Evolutionary conservation across 2,888 invertebrate species (phyloP).

Genomic region (Celastrina argiolus): DNA sequence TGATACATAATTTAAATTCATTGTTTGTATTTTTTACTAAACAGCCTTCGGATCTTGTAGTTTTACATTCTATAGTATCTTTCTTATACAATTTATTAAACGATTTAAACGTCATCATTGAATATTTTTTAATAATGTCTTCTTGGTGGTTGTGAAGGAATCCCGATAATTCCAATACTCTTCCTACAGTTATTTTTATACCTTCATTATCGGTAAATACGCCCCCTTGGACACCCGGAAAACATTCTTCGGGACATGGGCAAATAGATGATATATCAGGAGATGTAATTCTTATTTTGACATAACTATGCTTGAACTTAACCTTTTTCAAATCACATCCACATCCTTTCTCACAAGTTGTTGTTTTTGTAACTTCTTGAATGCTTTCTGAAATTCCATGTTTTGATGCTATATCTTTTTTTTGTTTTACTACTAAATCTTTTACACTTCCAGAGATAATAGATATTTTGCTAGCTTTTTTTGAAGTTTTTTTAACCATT

Average conservation of each 20-base stretch:
- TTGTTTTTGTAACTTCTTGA: constrained; percentile 52
- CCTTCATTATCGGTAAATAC: constrained; percentile 56
- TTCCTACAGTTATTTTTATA: constrained; percentile 58
- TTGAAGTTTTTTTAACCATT: constrained; percentile 48
- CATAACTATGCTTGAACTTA: constrained; percentile 59
- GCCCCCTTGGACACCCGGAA: constrained; percentile 52
- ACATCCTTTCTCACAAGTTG: constrained; percentile 54
- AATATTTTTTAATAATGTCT: neutral
- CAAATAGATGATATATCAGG: constrained; percentile 58
- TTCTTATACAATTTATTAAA: neutral
- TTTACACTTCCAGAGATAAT: constrained; percentile 28
- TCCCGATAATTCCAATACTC: constrained; percentile 43
- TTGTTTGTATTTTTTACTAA: neutral
- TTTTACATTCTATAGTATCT: neutral
- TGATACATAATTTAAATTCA: neutral
- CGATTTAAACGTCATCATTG: neutral
- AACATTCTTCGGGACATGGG: constrained; percentile 54
- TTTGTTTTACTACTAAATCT: constrained; percentile 18
- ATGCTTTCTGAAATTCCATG: constrained; percentile 44
- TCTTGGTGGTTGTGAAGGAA: constrained; percentile 23
- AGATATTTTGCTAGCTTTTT: constrained; percentile 40
- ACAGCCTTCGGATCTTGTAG: neutral
- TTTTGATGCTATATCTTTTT: constrained; percentile 29
- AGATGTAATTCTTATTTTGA: constrained; percentile 58
- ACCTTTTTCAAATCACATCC: constrained; percentile 63